These are phyloP conservation scores for Panzeria rudis DNA, from an alignment of 2,888 invertebrate species.

Conservation along the genomic window DNA sequence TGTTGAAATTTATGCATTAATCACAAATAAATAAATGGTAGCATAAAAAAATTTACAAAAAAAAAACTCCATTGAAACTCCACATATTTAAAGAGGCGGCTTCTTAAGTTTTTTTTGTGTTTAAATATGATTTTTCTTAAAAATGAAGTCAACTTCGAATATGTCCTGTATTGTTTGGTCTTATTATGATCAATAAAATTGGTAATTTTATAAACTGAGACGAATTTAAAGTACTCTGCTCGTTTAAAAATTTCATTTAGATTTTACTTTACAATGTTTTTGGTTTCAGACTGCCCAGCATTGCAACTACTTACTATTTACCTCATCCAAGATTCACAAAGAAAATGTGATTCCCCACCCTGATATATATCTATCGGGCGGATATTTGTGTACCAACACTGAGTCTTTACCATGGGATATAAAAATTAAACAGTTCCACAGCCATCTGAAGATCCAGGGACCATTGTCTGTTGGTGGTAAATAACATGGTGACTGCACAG, in stretches of 20 bases:
- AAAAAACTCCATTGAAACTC: constrained; percentile 54
- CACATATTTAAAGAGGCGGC: constrained; percentile 65
- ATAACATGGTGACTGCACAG: too few relatives aligned
- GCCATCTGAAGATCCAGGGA: too few relatives aligned
- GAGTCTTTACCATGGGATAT: too few relatives aligned
- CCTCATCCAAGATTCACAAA: too few relatives aligned
- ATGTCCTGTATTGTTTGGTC: constrained; percentile 54
- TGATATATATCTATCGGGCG: too few relatives aligned
- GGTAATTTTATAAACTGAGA: background rate
- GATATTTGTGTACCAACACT: too few relatives aligned
- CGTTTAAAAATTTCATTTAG: background rate
- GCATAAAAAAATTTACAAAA: constrained; percentile 39
- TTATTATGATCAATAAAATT: constrained; percentile 58
- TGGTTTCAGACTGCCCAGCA: too few relatives aligned
- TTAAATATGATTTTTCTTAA: constrained; percentile 68
- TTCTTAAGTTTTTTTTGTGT: constrained; percentile 56
- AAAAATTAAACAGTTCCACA: too few relatives aligned
- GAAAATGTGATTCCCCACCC: background rate
- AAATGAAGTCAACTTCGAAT: constrained; percentile 67
- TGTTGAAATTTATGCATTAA: constrained; percentile 72
- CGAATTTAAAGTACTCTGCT: constrained; percentile 34
- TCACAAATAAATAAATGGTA: constrained; percentile 68
- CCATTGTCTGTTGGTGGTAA: too few relatives aligned
- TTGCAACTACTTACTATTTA: background rate
- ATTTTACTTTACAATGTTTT: background rate